Conservation (phyloP, 2,113 vertebrate genomes). For the Physeter macrocephalus region DNA sequence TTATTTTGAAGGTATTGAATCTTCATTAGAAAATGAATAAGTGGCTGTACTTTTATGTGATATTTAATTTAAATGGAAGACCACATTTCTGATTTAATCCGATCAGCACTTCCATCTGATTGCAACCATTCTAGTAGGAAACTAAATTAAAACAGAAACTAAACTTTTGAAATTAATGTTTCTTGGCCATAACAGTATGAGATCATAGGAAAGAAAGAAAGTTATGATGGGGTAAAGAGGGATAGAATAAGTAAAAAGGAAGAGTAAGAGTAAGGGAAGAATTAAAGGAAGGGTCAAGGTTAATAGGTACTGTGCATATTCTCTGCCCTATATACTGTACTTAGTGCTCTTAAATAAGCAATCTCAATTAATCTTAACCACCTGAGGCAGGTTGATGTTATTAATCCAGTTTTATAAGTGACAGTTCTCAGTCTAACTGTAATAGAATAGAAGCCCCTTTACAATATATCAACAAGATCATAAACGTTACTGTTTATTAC, state of each 20-base stretch:
- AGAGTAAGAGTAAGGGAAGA: not conserved
- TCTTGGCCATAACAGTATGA: not conserved
- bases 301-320: not conserved
- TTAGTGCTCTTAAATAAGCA: not conserved
- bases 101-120: not conserved
- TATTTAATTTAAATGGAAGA: not conserved
- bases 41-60: not conserved
- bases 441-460: not conserved
- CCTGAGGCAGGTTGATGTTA: not conserved
- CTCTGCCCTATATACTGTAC: not conserved
- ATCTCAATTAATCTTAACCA: not conserved
- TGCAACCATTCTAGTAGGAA: not conserved
- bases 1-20: slow-evolving; percentile 11
- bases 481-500: not conserved
- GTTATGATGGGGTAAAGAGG: not conserved
- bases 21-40: not conserved
- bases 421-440: not conserved
- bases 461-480: not conserved
- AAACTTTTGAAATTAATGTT: not conserved
- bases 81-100: not conserved
- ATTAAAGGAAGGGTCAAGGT: not conserved
- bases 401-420: not conserved
- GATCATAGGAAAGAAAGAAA: not conserved
- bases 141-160: not conserved
- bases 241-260: not conserved